Conservation (phyloP, 2,888 invertebrate species). For the Dorcus parallelipipedus region DNA sequence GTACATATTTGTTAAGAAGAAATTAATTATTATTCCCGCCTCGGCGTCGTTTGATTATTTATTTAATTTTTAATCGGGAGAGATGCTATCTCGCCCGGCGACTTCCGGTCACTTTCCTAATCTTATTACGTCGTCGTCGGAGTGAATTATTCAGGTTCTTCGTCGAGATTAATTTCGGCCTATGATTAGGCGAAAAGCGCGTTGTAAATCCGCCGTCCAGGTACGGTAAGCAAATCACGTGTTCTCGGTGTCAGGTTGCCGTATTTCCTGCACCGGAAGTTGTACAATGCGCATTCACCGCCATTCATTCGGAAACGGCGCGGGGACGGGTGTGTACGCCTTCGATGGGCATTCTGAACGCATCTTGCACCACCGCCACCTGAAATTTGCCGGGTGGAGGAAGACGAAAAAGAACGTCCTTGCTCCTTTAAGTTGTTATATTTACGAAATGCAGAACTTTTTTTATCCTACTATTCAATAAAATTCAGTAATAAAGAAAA, state of each 20-base stretch:
- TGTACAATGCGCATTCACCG: conserved; percentile 29
- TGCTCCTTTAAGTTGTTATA: conserved; percentile 4
- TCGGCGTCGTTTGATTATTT: too few species aligned
- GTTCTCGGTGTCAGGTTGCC: conserved; percentile 30
- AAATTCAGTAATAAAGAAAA: too few species aligned
- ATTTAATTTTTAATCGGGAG: too few species aligned
- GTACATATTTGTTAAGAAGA: too few species aligned
- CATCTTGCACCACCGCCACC: conserved; percentile 15
- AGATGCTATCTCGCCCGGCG: too few species aligned
- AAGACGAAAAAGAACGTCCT: conserved; percentile 22
- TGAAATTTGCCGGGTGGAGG: background rate
- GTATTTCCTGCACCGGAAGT: conserved; percentile 35
- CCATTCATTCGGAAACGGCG: conserved; percentile 16
- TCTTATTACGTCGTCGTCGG: too few species aligned
- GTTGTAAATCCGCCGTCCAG: conserved; percentile 3
- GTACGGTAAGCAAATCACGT: conserved; percentile 30
- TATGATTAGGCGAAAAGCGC: background rate
- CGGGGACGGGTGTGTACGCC: conserved; percentile 13
- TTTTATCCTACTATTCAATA: background rate
- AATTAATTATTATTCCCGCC: too few species aligned
- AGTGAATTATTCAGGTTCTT: too few species aligned
- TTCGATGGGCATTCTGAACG: conserved; percentile 11
- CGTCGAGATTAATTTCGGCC: too few species aligned
- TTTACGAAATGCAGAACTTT: background rate
- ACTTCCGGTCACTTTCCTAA: too few species aligned